Percentiles rank a stretch among this genome's conserved stretches.
phyloP scores from a whole-genome alignment of 2,888 invertebrate species.

The Catocala fraxini region DNA sequence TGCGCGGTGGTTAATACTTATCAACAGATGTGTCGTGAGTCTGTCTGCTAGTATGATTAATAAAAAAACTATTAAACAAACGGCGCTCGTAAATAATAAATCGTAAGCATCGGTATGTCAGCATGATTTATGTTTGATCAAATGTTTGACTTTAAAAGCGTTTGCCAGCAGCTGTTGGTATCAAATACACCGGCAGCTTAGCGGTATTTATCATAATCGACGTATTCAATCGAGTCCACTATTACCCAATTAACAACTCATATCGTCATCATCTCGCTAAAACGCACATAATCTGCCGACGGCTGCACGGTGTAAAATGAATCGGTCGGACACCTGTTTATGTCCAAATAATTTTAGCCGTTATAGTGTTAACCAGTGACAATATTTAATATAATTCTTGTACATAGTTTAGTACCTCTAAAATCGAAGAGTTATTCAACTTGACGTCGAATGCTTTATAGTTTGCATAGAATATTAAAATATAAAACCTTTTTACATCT shows the following conservation, averaged over 20 bases:
- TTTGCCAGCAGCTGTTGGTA: conserved; percentile 48
- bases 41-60: no score
- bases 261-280: conserved; percentile 57
- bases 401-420: conserved; percentile 21
- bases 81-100: not conserved
- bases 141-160: conserved; percentile 53
- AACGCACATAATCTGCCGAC: conserved; percentile 54
- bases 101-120: conserved; percentile 26
- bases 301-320: conserved; percentile 48
- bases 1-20: no score
- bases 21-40: no score
- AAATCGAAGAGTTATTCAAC: conserved; percentile 10
- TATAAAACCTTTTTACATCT: conserved; percentile 5
- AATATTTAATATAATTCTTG: conserved; percentile 21
- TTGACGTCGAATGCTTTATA: not conserved
- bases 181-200: conserved; percentile 26
- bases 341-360: conserved; percentile 54
- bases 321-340: conserved; percentile 44
- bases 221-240: conserved; percentile 36
- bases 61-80: not conserved
- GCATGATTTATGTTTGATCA: conserved; percentile 33
- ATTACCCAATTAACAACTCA: conserved; percentile 65
- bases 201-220: conserved; percentile 31
- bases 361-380: conserved; percentile 23
- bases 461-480: conserved; percentile 12